Evolutionary conservation across 2,113 vertebrate genomes (phyloP).

Genomic region (Kryptolebias marmoratus): DNA sequence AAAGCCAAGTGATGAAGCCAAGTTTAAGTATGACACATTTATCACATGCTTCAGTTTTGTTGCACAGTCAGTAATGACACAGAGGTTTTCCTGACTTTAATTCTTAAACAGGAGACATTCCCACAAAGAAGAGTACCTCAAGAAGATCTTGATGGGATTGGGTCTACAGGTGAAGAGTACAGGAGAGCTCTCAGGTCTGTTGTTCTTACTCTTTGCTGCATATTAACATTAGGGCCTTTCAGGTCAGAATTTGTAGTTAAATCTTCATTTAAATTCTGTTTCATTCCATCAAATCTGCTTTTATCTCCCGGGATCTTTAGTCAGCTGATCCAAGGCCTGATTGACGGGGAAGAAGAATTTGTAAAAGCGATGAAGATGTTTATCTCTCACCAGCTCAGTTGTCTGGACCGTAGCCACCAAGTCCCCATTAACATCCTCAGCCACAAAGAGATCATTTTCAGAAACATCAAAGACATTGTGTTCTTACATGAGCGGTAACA

Average conservation of each 20-base stretch:
- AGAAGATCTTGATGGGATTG: slow-evolving; percentile 72
- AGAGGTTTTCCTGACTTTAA: fast-evolving
- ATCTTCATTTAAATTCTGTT: too few species aligned
- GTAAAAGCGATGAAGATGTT: slow-evolving; percentile 78
- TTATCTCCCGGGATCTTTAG: slow-evolving; percentile 50
- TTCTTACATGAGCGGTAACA: slow-evolving; percentile 88
- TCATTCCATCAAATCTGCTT: slow-evolving; percentile 27
- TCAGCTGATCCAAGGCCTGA: slow-evolving; percentile 75
- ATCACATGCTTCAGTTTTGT: too few species aligned
- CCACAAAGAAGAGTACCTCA: slow-evolving; percentile 57
- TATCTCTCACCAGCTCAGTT: slow-evolving; percentile 62
- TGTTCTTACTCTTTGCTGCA: not conserved
- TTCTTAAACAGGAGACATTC: slow-evolving; percentile 63
- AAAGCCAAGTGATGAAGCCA: not conserved
- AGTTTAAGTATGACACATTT: not conserved
- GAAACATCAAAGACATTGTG: slow-evolving; percentile 89
- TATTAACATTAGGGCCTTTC: not conserved
- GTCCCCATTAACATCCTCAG: slow-evolving; percentile 68
- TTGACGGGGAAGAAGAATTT: slow-evolving; percentile 79
- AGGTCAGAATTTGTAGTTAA: not conserved
- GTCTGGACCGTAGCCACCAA: slow-evolving; percentile 63
- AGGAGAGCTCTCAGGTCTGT: slow-evolving; percentile 66
- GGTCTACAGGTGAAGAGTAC: slow-evolving; percentile 74
- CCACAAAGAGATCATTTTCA: slow-evolving; percentile 86
- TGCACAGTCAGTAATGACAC: not conserved